A percentile compares a stretch with the other conserved stretches of the same genome.
phyloP scores from a whole-genome alignment of 2,888 invertebrate genomes.

The Drosophila kanekoi region DNA sequence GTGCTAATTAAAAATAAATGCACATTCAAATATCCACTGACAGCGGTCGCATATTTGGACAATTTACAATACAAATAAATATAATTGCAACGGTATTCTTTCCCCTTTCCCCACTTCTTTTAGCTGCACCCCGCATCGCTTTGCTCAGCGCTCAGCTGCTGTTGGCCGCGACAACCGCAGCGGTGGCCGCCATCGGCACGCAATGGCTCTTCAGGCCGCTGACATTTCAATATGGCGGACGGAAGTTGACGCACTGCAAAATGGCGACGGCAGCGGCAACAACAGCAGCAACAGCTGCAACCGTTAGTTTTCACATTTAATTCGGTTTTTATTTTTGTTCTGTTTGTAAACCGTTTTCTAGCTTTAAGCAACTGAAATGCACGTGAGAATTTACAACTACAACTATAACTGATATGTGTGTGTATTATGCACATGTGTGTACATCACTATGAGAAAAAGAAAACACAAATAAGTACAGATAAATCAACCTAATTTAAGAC shows the following conservation, averaged over 20 bases:
- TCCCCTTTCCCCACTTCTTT: neutral
- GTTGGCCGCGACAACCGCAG: constrained; percentile 63
- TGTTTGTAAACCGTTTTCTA: constrained; percentile 63
- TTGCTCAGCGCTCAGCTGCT: constrained; percentile 52
- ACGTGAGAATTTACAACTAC: constrained; percentile 74
- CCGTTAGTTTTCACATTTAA: constrained; percentile 19
- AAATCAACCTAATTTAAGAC: constrained; percentile 32
- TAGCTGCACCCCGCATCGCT: constrained; percentile 47
- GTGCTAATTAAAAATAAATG: constrained; percentile 78
- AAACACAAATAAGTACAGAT: neutral
- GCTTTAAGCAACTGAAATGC: constrained; percentile 81
- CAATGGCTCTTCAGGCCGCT: constrained; percentile 60
- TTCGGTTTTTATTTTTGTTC: constrained; percentile 31
- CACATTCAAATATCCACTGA: constrained; percentile 38
- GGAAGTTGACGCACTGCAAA: constrained; percentile 72
- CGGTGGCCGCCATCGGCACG: constrained; percentile 52
- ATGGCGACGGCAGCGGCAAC: constrained; percentile 9
- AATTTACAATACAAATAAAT: constrained; percentile 66
- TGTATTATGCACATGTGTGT: constrained; percentile 24
- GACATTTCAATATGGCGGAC: constrained; percentile 74
- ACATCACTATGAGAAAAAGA: constrained; percentile 33
- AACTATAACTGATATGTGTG: constrained; percentile 41
- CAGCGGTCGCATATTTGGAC: constrained; percentile 69
- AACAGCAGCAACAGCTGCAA: constrained; percentile 1
- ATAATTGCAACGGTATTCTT: constrained; percentile 36